Evolutionary conservation across 2,113 vertebrate species (phyloP).

Genomic region (Ciconia maguari): DNA sequence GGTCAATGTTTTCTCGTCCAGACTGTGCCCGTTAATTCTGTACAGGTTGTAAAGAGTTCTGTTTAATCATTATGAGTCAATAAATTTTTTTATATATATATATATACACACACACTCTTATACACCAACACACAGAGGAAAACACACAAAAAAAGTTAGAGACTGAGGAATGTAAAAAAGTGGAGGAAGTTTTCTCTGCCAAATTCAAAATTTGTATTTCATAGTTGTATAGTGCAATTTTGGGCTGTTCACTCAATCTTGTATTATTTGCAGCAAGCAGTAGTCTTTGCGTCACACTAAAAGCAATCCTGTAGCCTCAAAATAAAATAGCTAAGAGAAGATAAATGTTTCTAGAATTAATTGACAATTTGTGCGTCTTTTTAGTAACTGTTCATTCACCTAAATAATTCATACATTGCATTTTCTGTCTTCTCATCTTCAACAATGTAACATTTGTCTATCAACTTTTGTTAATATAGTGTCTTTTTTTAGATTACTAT

Average conservation of each 20-base stretch:
- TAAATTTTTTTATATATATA: neutral
- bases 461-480: neutral
- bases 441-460: neutral
- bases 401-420: neutral
- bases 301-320: neutral
- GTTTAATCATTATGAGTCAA: neutral
- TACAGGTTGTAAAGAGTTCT: neutral
- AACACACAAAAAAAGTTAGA: neutral
- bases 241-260: neutral
- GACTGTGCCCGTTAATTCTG: neutral
- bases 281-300: neutral
- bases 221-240: rapidly evolving
- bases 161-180: neutral
- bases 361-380: neutral
- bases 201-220: neutral
- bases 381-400: neutral
- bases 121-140: neutral
- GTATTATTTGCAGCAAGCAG: neutral
- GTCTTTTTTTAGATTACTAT: neutral
- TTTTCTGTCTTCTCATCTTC: neutral
- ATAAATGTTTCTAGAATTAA: neutral
- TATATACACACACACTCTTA: rapidly evolving
- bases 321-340: neutral
- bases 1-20: neutral
- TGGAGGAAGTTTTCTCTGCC: neutral